phyloP scores from a whole-genome alignment of 2,113 vertebrate genomes.

The Coturnix japonica region DNA sequence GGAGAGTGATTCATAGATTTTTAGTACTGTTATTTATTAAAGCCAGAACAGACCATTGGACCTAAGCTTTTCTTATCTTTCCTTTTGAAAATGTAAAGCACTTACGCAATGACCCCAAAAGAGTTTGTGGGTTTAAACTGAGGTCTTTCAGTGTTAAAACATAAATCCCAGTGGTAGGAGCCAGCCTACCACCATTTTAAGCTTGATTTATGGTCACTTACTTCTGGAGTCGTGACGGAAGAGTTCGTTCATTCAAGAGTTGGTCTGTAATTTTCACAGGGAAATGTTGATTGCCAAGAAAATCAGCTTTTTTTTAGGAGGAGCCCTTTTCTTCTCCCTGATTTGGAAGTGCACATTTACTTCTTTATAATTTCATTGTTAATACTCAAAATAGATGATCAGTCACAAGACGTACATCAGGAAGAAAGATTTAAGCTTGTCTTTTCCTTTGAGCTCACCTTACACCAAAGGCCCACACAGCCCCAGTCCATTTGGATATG shows the following conservation, averaged over 20 bases:
- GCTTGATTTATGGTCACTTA: neutral
- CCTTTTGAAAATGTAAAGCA: slow-evolving; percentile 10
- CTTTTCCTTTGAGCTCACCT: neutral
- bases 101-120: neutral
- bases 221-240: neutral
- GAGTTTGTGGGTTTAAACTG: slow-evolving; percentile 18
- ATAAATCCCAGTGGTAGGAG: neutral
- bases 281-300: neutral
- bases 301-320: neutral
- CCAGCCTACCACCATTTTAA: neutral
- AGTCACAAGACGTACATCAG: neutral
- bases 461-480: neutral
- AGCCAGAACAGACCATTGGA: neutral
- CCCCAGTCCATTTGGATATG: neutral
- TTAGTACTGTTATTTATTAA: slow-evolving; percentile 43
- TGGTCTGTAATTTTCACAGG: neutral
- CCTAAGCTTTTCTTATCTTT: slow-evolving; percentile 29
- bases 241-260: neutral
- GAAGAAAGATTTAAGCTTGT: neutral
- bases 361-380: neutral
- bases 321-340: neutral
- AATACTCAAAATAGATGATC: neutral
- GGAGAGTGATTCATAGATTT: slow-evolving; percentile 38
- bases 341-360: neutral
- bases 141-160: neutral